phyloP scores from a whole-genome alignment of 2,113 vertebrate species.

The Lycaon pictus region DNA sequence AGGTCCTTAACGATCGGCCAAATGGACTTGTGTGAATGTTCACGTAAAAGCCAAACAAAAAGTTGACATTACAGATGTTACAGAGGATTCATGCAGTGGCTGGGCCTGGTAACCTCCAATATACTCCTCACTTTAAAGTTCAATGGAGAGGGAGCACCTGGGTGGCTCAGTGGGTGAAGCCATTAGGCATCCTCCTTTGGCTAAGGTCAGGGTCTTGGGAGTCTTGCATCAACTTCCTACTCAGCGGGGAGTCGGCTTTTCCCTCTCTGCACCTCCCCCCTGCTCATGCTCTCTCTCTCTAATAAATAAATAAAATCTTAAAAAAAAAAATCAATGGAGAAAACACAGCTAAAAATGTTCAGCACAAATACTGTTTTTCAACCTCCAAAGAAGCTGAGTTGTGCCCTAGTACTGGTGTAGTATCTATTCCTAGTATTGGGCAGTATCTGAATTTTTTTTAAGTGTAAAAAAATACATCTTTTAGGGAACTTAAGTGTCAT shows the following conservation, averaged over 20 bases:
- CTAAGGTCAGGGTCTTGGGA: no score
- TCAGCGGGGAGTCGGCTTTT: no score
- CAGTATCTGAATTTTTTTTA: not conserved
- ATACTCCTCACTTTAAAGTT: not conserved
- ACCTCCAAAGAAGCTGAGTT: not conserved
- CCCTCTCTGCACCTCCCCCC: no score
- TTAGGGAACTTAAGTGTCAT: not conserved
- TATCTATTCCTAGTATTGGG: not conserved
- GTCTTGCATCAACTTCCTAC: no score
- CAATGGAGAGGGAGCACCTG: no score
- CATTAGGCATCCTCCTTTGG: no score
- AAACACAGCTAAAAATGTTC: not conserved
- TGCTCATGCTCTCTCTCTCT: no score
- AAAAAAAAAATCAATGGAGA: not conserved
- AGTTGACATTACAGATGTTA: not conserved
- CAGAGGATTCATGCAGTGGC: not conserved
- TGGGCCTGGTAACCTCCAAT: not conserved
- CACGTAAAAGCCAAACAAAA: not conserved
- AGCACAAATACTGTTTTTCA: not conserved
- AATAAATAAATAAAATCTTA: no score
- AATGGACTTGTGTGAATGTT: not conserved
- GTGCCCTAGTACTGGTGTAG: not conserved
- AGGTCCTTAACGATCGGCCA: not conserved
- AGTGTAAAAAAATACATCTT: not conserved
- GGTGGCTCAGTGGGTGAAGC: no score